Evolutionary conservation across 2,797 vertebrate genomes (phyloP).

Genomic region (Dryobates pubescens): DNA sequence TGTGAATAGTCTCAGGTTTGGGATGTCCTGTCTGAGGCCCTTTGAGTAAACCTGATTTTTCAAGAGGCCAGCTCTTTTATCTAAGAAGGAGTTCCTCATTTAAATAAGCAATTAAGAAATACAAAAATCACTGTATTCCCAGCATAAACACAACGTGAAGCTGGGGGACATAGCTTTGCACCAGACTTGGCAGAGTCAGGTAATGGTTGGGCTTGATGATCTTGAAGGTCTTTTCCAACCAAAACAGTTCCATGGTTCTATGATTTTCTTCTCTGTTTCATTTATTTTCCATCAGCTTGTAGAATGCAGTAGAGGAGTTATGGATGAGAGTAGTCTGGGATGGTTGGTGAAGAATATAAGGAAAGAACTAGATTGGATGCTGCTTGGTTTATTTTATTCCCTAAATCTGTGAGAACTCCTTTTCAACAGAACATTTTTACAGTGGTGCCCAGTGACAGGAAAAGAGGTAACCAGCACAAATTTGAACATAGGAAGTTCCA

Average conservation of each 20-base stretch:
- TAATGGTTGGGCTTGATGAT: too few species aligned
- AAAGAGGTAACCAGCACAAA: too few species aligned
- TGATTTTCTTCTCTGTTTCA: background rate
- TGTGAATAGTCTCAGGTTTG: background rate
- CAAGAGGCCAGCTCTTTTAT: background rate
- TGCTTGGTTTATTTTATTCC: background rate
- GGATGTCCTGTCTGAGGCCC: background rate
- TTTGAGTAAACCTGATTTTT: background rate
- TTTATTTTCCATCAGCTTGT: background rate
- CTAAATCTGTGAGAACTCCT: background rate
- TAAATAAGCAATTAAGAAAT: background rate
- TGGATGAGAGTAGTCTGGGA: background rate
- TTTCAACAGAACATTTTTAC: background rate
- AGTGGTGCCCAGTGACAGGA: too few species aligned
- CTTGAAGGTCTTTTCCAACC: too few species aligned
- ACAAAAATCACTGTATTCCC: background rate
- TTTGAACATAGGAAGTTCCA: too few species aligned
- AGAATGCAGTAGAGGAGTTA: fast-evolving
- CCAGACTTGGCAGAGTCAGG: too few species aligned
- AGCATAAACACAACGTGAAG: background rate
- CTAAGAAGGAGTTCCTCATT: background rate
- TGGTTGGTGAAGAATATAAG: background rate
- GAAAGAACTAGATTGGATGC: background rate
- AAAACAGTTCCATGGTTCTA: too few species aligned
- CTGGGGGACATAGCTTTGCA: too few species aligned